phyloP scores from a whole-genome alignment of 2,888 invertebrate genomes.

The Drosophila rubida region DNA sequence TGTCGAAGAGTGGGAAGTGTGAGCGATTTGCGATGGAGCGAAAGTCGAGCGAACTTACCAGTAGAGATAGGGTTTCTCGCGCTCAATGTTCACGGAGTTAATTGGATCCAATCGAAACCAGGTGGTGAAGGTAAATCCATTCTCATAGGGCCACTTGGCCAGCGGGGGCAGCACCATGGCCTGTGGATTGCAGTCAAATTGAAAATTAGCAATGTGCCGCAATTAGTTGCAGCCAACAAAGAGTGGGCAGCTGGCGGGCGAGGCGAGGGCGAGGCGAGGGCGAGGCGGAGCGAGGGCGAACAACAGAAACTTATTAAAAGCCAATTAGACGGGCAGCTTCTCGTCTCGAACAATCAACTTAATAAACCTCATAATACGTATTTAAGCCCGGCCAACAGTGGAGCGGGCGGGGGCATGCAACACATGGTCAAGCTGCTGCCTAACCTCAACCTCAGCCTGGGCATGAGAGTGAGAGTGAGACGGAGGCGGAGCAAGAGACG shows the following conservation, averaged over 20 bases:
- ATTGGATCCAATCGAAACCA: constrained; percentile 99
- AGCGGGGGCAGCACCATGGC: constrained; percentile 98
- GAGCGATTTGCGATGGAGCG: not conserved
- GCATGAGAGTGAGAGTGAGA: too few relatives aligned
- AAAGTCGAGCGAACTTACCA: constrained; percentile 89
- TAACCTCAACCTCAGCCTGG: not conserved
- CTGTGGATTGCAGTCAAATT: constrained; percentile 86
- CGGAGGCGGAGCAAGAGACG: too few relatives aligned
- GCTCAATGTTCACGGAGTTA: constrained; percentile 99
- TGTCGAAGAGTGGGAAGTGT: constrained; percentile 83
- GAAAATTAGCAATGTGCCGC: constrained; percentile 12
- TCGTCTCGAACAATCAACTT: constrained; percentile 18
- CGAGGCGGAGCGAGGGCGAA: not conserved
- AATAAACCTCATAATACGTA: constrained; percentile 46
- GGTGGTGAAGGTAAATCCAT: constrained; percentile 99
- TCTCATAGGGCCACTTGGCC: constrained; percentile 99
- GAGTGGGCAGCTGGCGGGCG: not conserved
- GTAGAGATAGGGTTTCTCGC: constrained; percentile 99
- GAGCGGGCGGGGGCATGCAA: constrained; percentile 11
- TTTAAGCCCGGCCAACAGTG: constrained; percentile 19
- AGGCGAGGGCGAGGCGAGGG: too few relatives aligned
- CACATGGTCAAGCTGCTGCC: constrained; percentile 25
- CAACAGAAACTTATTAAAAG: constrained; percentile 25
- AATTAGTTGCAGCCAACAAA: constrained; percentile 20
- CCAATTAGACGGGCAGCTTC: constrained; percentile 44